Conservation (phyloP, 2,888 invertebrate species). For the Globia sparganii region DNA sequence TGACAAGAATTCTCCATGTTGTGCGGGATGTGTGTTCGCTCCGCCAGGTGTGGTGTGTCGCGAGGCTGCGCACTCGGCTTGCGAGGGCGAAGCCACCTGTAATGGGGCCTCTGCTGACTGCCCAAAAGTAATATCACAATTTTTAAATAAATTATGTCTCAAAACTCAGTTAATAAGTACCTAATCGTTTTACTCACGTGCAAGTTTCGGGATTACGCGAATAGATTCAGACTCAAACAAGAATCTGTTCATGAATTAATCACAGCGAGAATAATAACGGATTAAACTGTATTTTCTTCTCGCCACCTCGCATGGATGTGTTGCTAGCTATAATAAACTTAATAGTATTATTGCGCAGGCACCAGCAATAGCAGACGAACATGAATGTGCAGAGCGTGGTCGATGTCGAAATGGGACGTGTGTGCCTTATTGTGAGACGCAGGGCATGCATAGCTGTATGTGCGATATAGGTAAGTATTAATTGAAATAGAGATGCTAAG, state of each 20-base stretch:
- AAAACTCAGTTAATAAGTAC: too few species aligned
- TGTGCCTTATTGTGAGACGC: conserved; percentile 98
- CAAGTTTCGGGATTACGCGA: background rate
- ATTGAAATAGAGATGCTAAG: too few species aligned
- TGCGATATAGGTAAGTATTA: conserved; percentile 94
- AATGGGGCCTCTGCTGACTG: conserved; percentile 92
- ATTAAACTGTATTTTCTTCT: background rate
- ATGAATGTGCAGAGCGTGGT: conserved; percentile 97
- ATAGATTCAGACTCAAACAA: background rate
- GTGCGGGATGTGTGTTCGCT: conserved; percentile 97
- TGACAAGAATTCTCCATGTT: conserved; percentile 99
- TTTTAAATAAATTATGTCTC: background rate
- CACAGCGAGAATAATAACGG: background rate
- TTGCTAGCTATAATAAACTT: background rate
- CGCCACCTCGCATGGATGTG: background rate
- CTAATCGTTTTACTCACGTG: background rate
- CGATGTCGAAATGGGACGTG: conserved; percentile 97
- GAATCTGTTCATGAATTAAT: background rate
- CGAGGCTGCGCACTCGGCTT: conserved; percentile 97
- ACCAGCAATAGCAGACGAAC: conserved; percentile 96
- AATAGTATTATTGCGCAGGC: conserved; percentile 87
- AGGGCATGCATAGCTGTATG: conserved; percentile 98
- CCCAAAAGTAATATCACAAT: conserved; percentile 78
- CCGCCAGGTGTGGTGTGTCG: conserved; percentile 95
- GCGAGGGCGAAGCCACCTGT: conserved; percentile 97